Evolutionary conservation across 2,888 invertebrate species (phyloP).

Genomic region (Ophion ventricosus): DNA sequence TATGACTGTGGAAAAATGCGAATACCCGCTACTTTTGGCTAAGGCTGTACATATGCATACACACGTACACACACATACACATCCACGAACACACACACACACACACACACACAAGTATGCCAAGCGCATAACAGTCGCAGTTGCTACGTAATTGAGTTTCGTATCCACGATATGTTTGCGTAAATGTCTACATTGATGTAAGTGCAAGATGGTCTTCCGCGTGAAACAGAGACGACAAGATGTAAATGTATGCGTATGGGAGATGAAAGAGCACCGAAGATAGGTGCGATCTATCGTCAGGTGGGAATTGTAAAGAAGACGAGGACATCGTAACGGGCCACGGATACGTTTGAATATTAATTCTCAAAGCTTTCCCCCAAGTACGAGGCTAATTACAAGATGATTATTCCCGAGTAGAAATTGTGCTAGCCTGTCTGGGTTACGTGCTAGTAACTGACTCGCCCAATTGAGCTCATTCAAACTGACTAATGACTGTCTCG

Average conservation of each 20-base stretch:
- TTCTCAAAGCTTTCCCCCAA: neutral
- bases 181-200: neutral
- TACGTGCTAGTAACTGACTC: no score
- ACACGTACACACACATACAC: no score
- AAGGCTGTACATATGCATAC: no score
- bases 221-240: conserved; percentile 16
- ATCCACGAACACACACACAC: no score
- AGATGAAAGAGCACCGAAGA: conserved; percentile 5
- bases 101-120: no score
- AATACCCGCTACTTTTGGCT: no score
- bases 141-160: conserved; percentile 30
- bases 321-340: neutral
- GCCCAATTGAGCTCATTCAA: no score
- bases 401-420: no score
- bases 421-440: no score
- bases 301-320: neutral
- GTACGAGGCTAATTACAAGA: neutral
- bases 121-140: neutral
- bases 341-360: neutral
- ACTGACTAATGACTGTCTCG: no score
- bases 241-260: neutral
- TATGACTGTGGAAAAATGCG: no score
- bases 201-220: conserved; percentile 35
- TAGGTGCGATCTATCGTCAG: conserved; percentile 5
- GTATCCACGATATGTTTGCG: conserved; percentile 5